phyloP scores from a whole-genome alignment of 2,888 invertebrate genomes.

The Agriopis marginaria region DNA sequence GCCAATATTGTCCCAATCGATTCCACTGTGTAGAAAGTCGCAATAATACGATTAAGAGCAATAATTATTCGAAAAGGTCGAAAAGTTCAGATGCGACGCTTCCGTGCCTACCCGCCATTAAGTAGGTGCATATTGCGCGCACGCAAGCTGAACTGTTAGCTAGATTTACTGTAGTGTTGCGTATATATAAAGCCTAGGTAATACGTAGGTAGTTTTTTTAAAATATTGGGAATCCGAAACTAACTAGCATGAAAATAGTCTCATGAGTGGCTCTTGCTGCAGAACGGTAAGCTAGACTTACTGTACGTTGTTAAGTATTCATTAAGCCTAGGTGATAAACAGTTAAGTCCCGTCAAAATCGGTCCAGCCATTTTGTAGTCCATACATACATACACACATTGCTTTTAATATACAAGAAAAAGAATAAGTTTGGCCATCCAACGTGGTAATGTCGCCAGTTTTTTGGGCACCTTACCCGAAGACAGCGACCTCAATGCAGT shows the following conservation, averaged over 20 bases:
- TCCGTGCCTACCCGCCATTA: conserved; percentile 64
- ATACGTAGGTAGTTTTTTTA: not conserved
- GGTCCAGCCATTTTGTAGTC: too few species aligned
- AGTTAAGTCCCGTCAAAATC: too few species aligned
- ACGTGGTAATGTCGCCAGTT: too few species aligned
- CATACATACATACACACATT: too few species aligned
- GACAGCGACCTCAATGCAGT: too few species aligned
- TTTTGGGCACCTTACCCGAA: too few species aligned
- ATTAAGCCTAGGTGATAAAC: too few species aligned
- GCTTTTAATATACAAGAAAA: too few species aligned
- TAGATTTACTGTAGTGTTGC: conserved; percentile 46
- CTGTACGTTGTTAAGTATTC: too few species aligned
- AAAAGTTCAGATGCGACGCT: conserved; percentile 57
- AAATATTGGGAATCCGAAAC: not conserved
- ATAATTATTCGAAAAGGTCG: conserved; percentile 63
- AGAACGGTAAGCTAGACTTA: too few species aligned
- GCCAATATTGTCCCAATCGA: conserved; percentile 51
- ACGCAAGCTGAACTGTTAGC: conserved; percentile 58
- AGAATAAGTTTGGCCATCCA: too few species aligned
- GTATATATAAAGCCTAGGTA: conserved; percentile 23
- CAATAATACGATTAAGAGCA: conserved; percentile 67
- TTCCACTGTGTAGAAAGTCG: conserved; percentile 76
- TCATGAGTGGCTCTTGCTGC: too few species aligned
- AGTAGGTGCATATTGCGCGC: conserved; percentile 49
- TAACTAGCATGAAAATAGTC: not conserved